phyloP scores from a whole-genome alignment of 2,888 invertebrate species.

The Eumerus sabulonum region DNA sequence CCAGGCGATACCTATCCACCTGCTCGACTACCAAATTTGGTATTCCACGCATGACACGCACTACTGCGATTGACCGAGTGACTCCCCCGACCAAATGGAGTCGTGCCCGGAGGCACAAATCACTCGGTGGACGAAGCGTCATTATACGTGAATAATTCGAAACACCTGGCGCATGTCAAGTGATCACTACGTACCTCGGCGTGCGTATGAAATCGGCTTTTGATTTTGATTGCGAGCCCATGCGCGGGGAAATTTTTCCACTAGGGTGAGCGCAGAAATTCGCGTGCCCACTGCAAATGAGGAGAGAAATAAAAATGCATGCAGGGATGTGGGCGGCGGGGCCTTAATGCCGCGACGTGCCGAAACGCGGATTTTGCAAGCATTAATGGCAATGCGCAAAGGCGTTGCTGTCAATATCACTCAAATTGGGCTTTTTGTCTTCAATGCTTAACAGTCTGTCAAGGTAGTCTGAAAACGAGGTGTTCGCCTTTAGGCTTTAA shows the following conservation, averaged over 20 bases:
- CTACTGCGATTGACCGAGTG: conserved; percentile 38
- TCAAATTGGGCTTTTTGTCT: too few relatives aligned
- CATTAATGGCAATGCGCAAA: too few relatives aligned
- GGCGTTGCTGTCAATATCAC: too few relatives aligned
- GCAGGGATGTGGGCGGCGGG: too few relatives aligned
- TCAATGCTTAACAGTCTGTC: too few relatives aligned
- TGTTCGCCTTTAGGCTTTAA: too few relatives aligned
- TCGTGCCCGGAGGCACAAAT: conserved; percentile 29
- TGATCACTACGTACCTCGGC: neutral
- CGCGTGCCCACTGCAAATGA: too few relatives aligned
- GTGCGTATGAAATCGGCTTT: conserved; percentile 38
- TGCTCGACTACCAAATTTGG: conserved; percentile 18
- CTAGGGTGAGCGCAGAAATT: conserved; percentile 4
- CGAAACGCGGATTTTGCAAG: too few relatives aligned
- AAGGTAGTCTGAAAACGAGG: too few relatives aligned
- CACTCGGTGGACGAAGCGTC: too few relatives aligned
- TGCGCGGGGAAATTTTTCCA: conserved; percentile 15
- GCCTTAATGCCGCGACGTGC: too few relatives aligned
- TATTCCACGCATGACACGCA: conserved; percentile 22
- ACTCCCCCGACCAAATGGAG: conserved; percentile 16
- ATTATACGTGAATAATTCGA: conserved; percentile 28
- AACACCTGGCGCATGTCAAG: conserved; percentile 30
- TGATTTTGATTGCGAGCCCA: neutral
- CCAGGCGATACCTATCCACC: neutral
- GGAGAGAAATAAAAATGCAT: too few relatives aligned